Evolutionary conservation across 2,888 invertebrate genomes (phyloP).

Genomic region (Gandaritis pyraliata): DNA sequence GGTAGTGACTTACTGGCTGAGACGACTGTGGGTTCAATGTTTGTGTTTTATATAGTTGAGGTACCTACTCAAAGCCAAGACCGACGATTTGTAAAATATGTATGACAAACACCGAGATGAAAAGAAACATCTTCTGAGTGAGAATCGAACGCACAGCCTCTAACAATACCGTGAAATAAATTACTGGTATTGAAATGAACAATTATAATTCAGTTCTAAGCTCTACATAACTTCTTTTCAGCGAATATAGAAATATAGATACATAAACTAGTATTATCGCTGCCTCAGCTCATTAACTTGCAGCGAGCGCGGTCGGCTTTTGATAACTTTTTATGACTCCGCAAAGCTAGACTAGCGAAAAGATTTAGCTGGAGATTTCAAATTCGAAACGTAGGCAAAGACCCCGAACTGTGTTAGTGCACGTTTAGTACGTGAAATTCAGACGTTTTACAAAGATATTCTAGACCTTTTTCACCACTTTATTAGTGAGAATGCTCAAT

Average conservation of each 20-base stretch:
- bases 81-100: too few relatives aligned
- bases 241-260: slow-evolving; percentile 30
- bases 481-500: background rate
- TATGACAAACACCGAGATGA: too few relatives aligned
- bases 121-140: too few relatives aligned
- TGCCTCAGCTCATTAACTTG: slow-evolving; percentile 74
- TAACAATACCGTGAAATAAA: too few relatives aligned
- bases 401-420: slow-evolving; percentile 16
- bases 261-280: slow-evolving; percentile 57
- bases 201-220: background rate
- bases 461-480: background rate
- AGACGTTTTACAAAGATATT: background rate
- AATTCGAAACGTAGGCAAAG: slow-evolving; percentile 31
- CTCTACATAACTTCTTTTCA: slow-evolving; percentile 15
- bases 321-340: slow-evolving; percentile 71
- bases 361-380: slow-evolving; percentile 30
- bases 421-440: slow-evolving; percentile 5
- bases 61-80: too few relatives aligned
- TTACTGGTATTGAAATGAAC: background rate
- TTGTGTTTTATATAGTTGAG: too few relatives aligned
- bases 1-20: background rate
- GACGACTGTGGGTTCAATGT: too few relatives aligned
- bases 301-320: slow-evolving; percentile 62
- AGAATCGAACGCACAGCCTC: too few relatives aligned
- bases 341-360: slow-evolving; percentile 51